Conservation (phyloP, 30 jellyfish, hydroid and myxozoan genomes). For the Hydractinia echinata region DNA sequence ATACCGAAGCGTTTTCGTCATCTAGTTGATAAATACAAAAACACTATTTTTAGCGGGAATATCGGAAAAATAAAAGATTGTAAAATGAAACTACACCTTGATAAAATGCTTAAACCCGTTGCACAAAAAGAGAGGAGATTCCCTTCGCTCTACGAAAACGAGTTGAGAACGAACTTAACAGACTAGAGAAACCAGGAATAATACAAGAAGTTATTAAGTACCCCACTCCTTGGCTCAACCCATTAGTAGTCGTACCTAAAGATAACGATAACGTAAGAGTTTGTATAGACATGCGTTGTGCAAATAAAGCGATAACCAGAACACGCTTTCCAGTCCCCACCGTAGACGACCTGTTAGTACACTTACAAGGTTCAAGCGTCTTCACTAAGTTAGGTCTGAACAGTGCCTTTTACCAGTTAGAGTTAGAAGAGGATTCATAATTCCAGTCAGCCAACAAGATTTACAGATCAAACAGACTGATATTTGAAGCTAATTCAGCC, state of each 20-base stretch:
- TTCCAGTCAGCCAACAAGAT: constrained; percentile 1
- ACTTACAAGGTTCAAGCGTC: neutral
- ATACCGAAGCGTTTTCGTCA: constrained; percentile 14
- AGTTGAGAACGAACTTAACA: neutral
- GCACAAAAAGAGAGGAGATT: no score
- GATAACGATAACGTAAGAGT: neutral
- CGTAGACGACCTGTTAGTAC: neutral
- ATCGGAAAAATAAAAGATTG: neutral
- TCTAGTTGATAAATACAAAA: neutral
- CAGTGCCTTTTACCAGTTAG: constrained; percentile 14
- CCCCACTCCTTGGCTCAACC: constrained; percentile 20
- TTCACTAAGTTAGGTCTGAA: neutral
- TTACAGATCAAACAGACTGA: neutral
- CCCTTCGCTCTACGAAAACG: neutral
- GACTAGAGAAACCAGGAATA: constrained; percentile 1
- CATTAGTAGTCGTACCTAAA: constrained; percentile 8
- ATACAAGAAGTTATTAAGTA: neutral
- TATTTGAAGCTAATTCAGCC: constrained; percentile 7
- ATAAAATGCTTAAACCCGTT: neutral
- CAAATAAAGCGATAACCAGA: constrained; percentile 2
- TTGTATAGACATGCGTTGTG: constrained; percentile 14
- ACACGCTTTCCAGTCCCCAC: constrained; percentile 9
- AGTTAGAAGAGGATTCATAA: neutral
- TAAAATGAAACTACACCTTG: neutral
- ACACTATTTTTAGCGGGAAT: constrained; percentile 5